Percentiles rank a stretch among this genome's conserved stretches.
These are phyloP conservation scores for Penaeus japonicus DNA, from an alignment of 1,140 invertebrate genomes.

Conservation along the genomic window DNA sequence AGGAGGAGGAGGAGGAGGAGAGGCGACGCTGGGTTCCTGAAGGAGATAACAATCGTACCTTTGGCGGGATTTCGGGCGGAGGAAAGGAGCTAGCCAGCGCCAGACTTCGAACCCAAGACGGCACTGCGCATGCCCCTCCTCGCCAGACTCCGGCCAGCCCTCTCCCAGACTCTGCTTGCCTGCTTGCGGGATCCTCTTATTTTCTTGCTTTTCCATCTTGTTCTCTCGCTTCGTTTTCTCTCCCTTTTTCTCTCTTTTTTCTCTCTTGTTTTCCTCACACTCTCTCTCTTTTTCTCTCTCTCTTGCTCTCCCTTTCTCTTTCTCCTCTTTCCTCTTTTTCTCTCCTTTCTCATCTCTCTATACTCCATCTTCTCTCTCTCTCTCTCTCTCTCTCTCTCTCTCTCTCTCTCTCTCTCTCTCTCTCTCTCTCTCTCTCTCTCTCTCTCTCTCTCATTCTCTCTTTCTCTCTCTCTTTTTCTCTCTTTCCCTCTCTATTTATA, in stretches of 20 bases:
- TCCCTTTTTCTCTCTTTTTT: not conserved
- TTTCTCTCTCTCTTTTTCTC: not conserved
- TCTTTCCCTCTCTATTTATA: not conserved
- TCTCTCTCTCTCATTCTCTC: not conserved
- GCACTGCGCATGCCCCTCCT: not conserved
- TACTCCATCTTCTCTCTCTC: not conserved
- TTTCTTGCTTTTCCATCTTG: not conserved
- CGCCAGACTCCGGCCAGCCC: not conserved
- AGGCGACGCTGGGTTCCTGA: too few species aligned
- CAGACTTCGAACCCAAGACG: constrained; percentile 11
- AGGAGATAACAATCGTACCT: too few species aligned
- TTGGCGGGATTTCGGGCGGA: too few species aligned
- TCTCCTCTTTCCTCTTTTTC: not conserved
- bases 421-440: not conserved
- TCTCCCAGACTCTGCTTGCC: not conserved
- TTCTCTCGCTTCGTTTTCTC: not conserved
- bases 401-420: not conserved
- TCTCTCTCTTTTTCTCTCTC: not conserved
- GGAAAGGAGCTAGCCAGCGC: too few species aligned
- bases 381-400: not conserved
- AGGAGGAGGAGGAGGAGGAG: too few species aligned
- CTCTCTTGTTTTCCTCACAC: not conserved
- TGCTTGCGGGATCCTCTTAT: not conserved
- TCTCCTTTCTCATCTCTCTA: not conserved
- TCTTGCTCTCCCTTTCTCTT: not conserved